Evolutionary conservation across 2,888 invertebrate species (phyloP), one percentile per base, ranked within the genome.

Genomic region (Drosophila buzzatii): DNA sequence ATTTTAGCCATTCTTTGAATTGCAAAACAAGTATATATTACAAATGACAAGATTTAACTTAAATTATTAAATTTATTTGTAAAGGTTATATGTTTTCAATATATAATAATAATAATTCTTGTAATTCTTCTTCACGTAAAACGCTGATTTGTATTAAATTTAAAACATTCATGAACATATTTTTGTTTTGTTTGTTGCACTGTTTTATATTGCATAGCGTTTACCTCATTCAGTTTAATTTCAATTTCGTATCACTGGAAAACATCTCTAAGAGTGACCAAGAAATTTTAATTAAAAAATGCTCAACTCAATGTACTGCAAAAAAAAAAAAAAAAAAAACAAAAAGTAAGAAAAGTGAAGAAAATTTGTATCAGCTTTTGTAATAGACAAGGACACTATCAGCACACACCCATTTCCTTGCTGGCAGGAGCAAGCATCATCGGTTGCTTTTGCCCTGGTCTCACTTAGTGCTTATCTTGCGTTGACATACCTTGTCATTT

Each of bases 401-500:
- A 23, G 35, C 10, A n/a, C 20, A 20, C 51, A 63, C 41, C 47
- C 27, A n/a, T 33, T 35, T 33, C 37, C 49, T 20, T 20, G 3
- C 45, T 33, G 20, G 20, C 27, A 16, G 39, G 10, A 55, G 35
- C 47, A 47, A 35, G 18, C 61, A 59, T 59, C 75, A 55, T 44
- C 23, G 64, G 53, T 58, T 70, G 56, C 35, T 20, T 39, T 63
- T 41, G 56, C 23, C 61, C 60, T 52, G 60, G 45, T 60, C 69
- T 73, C 64, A 73, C 76, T 79, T 70, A 56, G 67, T 66, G 85
- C 85, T 88, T 85, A 85, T 85, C 85, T 88, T 76, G 69, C 82
- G 86, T 67, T 88, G 86, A 84, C 86, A 88, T 86, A 84, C 84
- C 89, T 86, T 88, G 88, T 85, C 88, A 79, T 81, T 88, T 76